A percentile compares a stretch with the other conserved stretches of the same genome.
phyloP scores from a whole-genome alignment of 1,140 invertebrate species.

The Holcopasites calliopsidis region DNA sequence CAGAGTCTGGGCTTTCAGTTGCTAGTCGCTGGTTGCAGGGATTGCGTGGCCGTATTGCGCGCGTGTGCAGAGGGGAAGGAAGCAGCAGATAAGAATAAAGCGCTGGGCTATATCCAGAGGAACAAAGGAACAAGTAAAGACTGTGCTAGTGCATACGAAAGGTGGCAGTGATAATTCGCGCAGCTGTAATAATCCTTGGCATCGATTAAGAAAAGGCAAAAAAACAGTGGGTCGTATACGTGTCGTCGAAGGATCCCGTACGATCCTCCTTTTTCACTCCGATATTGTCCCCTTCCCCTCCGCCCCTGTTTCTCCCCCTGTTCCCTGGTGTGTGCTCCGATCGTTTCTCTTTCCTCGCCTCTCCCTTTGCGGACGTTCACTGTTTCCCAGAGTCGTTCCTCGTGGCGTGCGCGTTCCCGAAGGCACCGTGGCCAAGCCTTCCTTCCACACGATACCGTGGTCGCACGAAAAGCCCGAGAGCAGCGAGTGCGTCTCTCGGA shows the following conservation, averaged over 20 bases:
- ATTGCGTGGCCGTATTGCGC: slow-evolving; percentile 34
- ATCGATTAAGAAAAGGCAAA: background rate
- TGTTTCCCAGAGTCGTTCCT: slow-evolving; percentile 25
- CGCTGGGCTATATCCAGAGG: background rate
- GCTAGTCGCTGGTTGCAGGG: slow-evolving; percentile 58
- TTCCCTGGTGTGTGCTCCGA: background rate
- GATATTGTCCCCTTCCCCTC: background rate
- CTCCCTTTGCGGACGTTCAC: background rate
- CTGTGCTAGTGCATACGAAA: too few relatives aligned
- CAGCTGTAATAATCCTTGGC: too few relatives aligned
- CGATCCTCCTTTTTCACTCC: background rate
- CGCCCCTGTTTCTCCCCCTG: background rate
- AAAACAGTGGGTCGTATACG: background rate
- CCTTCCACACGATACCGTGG: slow-evolving; percentile 5
- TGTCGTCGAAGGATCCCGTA: background rate
- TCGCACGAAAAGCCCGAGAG: slow-evolving; percentile 14
- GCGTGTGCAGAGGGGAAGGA: slow-evolving; percentile 1
- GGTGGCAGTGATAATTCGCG: too few relatives aligned
- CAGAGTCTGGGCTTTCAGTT: slow-evolving; percentile 57
- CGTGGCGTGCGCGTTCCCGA: slow-evolving; percentile 51
- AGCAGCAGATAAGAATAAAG: slow-evolving; percentile 21
- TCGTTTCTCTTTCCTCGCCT: background rate
- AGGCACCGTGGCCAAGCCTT: slow-evolving; percentile 27
- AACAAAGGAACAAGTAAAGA: background rate
- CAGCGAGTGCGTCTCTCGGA: slow-evolving; percentile 19